Evolutionary conservation across 2,113 vertebrate species (phyloP).

Genomic region (Rattus norvegicus): DNA sequence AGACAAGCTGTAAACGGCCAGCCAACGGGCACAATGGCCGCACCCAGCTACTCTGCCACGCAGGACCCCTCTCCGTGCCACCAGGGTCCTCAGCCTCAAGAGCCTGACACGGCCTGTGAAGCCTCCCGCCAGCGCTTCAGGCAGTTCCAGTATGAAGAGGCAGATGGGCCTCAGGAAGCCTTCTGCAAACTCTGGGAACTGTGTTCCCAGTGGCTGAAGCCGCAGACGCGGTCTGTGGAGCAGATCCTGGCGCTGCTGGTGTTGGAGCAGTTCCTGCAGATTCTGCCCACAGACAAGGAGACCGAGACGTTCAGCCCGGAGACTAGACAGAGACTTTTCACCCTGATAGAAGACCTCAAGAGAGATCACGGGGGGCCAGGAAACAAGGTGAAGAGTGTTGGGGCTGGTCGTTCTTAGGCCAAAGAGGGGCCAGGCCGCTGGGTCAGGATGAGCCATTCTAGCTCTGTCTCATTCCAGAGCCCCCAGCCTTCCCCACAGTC

Average conservation of each 20-base stretch:
- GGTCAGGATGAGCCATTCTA: neutral
- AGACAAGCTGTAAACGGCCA: neutral
- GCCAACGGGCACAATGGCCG: neutral
- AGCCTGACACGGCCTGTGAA: conserved; percentile 18
- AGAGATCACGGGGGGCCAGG: conserved; percentile 58
- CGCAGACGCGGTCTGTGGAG: conserved; percentile 71
- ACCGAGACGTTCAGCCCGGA: conserved; percentile 69
- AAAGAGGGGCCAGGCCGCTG: neutral
- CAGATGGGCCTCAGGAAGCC: conserved; percentile 71
- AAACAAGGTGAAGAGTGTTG: conserved; percentile 57
- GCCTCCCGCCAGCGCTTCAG: conserved; percentile 68
- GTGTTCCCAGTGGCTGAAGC: conserved; percentile 80
- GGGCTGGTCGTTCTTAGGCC: neutral
- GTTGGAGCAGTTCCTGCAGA: conserved; percentile 79
- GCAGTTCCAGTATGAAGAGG: conserved; percentile 77
- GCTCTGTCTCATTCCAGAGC: neutral
- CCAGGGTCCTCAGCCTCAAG: conserved; percentile 31
- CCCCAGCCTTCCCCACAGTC: neutral
- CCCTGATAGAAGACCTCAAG: conserved; percentile 74
- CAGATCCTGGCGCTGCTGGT: conserved; percentile 78
- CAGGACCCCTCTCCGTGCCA: neutral
- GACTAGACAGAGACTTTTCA: conserved; percentile 68
- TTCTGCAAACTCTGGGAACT: conserved; percentile 81
- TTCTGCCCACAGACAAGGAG: conserved; percentile 73
- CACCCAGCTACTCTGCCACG: neutral